These are phyloP conservation scores for Apteryx owenii DNA, from an alignment of 2,113 vertebrate genomes.

Conservation along the genomic window DNA sequence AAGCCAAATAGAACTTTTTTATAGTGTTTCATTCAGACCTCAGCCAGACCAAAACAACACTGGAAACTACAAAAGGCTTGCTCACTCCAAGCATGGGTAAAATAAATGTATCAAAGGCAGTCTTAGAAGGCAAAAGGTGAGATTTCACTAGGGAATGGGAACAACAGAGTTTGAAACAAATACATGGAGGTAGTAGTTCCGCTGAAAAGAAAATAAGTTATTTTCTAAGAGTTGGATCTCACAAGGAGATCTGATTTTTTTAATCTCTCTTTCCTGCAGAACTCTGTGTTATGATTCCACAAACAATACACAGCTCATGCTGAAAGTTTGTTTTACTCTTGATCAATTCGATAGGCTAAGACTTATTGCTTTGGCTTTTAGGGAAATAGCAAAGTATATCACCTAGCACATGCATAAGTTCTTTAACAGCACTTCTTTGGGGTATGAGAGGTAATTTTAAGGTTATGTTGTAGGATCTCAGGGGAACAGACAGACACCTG, in stretches of 20 bases:
- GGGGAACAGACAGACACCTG: background rate
- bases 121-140: background rate
- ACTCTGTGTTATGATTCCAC: background rate
- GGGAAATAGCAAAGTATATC: background rate
- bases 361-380: background rate
- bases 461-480: background rate
- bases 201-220: background rate
- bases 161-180: background rate
- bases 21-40: background rate
- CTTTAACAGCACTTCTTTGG: background rate
- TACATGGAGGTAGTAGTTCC: accelerated
- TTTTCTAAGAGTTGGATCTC: background rate
- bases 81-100: background rate
- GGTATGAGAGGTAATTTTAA: background rate
- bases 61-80: background rate
- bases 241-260: background rate
- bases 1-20: background rate
- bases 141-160: background rate
- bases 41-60: background rate
- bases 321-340: background rate
- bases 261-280: background rate
- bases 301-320: background rate
- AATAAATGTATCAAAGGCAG: background rate
- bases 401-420: background rate
- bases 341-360: background rate